A percentile compares a stretch with the other conserved stretches of the same genome.
Conservation (phyloP, 2,113 vertebrate genomes). For the Apaloderma vittatum region DNA sequence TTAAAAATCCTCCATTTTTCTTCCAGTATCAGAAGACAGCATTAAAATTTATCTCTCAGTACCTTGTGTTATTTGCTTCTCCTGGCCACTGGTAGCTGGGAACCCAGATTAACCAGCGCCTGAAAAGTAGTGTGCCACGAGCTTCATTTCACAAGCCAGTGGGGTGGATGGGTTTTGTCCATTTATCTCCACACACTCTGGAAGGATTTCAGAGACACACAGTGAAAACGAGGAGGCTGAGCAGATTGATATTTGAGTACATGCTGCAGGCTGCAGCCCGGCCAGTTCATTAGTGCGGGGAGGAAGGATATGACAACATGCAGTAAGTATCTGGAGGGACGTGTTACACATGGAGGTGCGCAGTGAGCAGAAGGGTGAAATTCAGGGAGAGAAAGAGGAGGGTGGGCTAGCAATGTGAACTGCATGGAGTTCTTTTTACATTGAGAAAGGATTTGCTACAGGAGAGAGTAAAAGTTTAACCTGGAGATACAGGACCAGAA, state of each 20-base stretch:
- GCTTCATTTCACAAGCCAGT: conserved; percentile 12
- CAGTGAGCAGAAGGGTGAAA: not conserved
- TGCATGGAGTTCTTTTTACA: not conserved
- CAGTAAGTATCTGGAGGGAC: conserved; percentile 32
- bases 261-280: conserved; percentile 30
- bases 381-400: not conserved
- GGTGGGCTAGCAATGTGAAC: not conserved
- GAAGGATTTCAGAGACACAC: conserved; percentile 54
- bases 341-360: conserved; percentile 13
- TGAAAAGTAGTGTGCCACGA: not conserved
- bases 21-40: conserved; percentile 2
- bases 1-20: conserved; percentile 44
- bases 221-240: conserved; percentile 30
- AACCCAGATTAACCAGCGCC: conserved; percentile 16
- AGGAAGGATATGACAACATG: conserved; percentile 57
- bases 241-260: conserved; percentile 15
- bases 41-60: conserved; percentile 25
- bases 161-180: not conserved
- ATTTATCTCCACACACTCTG: not conserved
- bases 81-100: not conserved
- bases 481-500: not conserved
- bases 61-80: conserved; percentile 1
- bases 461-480: not conserved
- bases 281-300: not conserved
- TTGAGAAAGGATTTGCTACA: not conserved